Base-by-base conservation (phyloP, 2,888 invertebrate genomes). In the Luperina nickerlii region DNA sequence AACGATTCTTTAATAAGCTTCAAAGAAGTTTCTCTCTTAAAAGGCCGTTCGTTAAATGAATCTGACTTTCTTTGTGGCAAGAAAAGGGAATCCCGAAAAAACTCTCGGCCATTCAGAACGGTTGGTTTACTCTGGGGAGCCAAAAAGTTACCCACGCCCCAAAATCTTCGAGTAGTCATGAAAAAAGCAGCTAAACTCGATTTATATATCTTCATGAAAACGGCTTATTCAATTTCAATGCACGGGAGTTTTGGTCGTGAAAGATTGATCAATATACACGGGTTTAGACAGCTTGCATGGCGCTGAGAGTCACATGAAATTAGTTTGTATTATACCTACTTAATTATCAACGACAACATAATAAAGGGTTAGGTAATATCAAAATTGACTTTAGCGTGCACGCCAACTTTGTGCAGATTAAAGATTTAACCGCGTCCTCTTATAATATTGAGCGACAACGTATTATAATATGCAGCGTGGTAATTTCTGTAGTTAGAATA, bases 1-100 rank as follows among this genome's bases (percentile, higher is more conserved):
- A 94, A 94, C 93, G 94, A 92, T 93, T 94, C 92, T 93, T 93
- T 95, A 94, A 95, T 94, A 94, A 95, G 94, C 94, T 93, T 92
- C 94, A 94, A 94, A 95, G 94, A 95, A 94, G 90, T 95, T 94
- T 94, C 90, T 90, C 91, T 90, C 90, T 92, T 92, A 95, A 94
- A 95, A 93, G 92, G 91, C 90, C 92, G 93, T 94, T 94, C 93
- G 92, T 94, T 95, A 94, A 95, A 95, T 93, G 93, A 94, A 94
- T 94, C 94, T 93, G 92, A 92, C 93, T 95, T 95, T 94, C 94
- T 95, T 95, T 95, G 94, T 93, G 92, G 93, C 90, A 93, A 93
- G 92, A 92, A 94, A 95, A 94, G 93, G 93, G 92, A 94, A 91
- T 91, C 92, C 92, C 91, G 86, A 94, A 94, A 94, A 88, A 94